These are phyloP conservation scores for Accipiter virgatus DNA, from an alignment of 2,113 vertebrate genomes.

Conservation along the genomic window DNA sequence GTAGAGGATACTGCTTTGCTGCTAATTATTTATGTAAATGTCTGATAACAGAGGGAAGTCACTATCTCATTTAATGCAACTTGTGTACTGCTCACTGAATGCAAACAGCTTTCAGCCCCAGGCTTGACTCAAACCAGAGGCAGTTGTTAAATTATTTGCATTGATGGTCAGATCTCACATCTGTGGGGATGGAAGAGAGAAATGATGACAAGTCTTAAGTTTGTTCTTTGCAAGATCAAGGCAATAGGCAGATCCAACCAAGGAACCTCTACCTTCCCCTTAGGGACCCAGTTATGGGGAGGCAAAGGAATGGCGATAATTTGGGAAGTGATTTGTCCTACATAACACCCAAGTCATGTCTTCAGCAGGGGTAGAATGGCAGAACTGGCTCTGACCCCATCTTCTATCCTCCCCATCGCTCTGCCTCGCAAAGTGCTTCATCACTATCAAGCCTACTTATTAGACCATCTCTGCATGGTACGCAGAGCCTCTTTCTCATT, in stretches of 20 bases:
- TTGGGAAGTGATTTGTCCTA: not conserved
- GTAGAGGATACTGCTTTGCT: not conserved
- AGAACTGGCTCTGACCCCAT: not conserved
- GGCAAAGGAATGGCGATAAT: not conserved
- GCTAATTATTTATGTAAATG: not conserved
- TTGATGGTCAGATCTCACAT: not conserved
- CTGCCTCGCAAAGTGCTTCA: not conserved
- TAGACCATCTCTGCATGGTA: not conserved
- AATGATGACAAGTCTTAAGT: not conserved
- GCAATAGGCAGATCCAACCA: not conserved
- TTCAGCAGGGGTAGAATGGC: not conserved
- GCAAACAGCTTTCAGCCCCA: not conserved
- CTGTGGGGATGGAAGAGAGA: not conserved
- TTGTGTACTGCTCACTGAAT: not conserved
- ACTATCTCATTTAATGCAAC: not conserved
- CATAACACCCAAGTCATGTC: not conserved
- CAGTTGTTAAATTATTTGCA: not conserved
- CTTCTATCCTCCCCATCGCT: not conserved
- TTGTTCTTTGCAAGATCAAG: not conserved
- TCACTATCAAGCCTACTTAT: fast-evolving
- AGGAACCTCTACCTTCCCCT: not conserved
- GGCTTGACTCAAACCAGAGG: not conserved
- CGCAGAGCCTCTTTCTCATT: not conserved
- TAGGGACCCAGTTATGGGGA: not conserved
- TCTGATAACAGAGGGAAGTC: not conserved